Evolutionary conservation across 2,888 invertebrate species (phyloP).

Genomic region (Dryococelus australis): DNA sequence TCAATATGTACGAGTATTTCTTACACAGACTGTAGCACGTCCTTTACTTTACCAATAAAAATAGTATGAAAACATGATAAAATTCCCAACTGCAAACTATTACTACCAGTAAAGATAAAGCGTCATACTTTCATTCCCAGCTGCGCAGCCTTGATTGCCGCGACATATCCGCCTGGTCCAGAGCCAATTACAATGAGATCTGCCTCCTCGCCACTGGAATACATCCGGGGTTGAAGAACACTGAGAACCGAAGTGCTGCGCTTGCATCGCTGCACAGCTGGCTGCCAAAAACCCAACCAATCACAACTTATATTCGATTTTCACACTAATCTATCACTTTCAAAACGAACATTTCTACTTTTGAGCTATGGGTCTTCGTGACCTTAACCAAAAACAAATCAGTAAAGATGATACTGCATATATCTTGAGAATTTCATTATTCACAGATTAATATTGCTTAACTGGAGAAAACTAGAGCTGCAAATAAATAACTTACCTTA

Average conservation of each 20-base stretch:
- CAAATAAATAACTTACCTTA: slow-evolving; percentile 42
- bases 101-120: slow-evolving; percentile 17
- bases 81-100: too few relatives aligned
- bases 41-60: too few relatives aligned
- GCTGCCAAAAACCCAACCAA: slow-evolving; percentile 32
- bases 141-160: slow-evolving; percentile 98
- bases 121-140: slow-evolving; percentile 88
- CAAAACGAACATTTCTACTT: neutral
- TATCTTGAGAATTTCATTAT: neutral
- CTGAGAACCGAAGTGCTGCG: slow-evolving; percentile 35
- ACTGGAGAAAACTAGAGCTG: neutral
- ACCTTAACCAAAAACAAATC: neutral
- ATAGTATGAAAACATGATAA: too few relatives aligned
- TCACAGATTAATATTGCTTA: neutral
- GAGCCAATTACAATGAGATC: slow-evolving; percentile 98
- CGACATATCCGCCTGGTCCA: slow-evolving; percentile 99
- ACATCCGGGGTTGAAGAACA: slow-evolving; percentile 54
- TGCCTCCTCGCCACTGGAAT: slow-evolving; percentile 79
- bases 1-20: too few relatives aligned
- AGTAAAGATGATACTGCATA: neutral
- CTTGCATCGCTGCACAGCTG: slow-evolving; percentile 39
- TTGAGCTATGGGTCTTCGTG: neutral
- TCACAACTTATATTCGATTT: neutral
- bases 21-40: too few relatives aligned
- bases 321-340: neutral